These are phyloP conservation scores for Hydraecia micacea DNA, from an alignment of 2,888 invertebrate species.

Conservation along the genomic window DNA sequence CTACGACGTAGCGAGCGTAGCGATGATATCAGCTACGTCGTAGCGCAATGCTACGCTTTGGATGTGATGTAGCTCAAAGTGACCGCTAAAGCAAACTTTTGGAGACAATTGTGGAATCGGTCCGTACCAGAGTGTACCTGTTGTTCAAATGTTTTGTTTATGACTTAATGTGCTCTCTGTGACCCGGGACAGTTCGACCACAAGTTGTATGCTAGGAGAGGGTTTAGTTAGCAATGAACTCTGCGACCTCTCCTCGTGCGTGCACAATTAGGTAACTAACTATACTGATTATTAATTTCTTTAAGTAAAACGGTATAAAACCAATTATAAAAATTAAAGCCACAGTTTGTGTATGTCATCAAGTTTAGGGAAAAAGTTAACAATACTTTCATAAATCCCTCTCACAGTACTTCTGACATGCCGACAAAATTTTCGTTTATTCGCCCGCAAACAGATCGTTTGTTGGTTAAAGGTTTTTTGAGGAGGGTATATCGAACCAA, in stretches of 20 bases:
- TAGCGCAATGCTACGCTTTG: conserved; percentile 28
- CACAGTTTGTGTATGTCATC: neutral
- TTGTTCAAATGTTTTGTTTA: conserved; percentile 21
- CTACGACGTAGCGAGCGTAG: conserved; percentile 27
- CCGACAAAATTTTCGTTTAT: no score
- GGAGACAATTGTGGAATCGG: neutral
- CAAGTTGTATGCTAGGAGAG: neutral
- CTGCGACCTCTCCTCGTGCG: neutral
- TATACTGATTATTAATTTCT: neutral
- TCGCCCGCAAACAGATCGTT: no score
- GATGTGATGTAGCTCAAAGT: neutral
- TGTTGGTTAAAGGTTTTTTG: neutral
- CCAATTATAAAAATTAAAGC: neutral
- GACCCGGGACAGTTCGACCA: neutral
- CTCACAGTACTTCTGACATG: no score
- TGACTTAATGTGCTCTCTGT: conserved; percentile 3
- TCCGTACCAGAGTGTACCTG: neutral
- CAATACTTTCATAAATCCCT: neutral
- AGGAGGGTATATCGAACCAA: neutral
- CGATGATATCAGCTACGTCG: conserved; percentile 31
- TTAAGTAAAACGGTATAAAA: neutral
- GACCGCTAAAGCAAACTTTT: conserved; percentile 4
- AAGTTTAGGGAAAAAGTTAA: neutral
- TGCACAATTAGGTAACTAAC: neutral
- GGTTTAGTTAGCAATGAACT: neutral